These are phyloP conservation scores for Sinopyrophorus schimmeli DNA, from an alignment of 2,888 invertebrate genomes.

Conservation along the genomic window DNA sequence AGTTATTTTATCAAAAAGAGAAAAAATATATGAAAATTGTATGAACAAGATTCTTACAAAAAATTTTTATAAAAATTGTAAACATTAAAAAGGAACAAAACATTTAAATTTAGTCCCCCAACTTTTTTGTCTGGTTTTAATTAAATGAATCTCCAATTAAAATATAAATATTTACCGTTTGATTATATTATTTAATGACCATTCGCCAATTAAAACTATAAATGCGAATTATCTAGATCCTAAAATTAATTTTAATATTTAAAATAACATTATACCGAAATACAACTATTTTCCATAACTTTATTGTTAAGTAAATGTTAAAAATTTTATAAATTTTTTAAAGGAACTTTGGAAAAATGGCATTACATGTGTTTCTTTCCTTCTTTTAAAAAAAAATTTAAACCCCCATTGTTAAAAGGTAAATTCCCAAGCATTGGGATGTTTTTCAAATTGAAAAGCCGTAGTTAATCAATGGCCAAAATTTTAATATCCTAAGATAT, in stretches of 20 bases:
- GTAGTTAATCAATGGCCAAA: too few species aligned
- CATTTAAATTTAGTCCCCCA: slow-evolving; percentile 66
- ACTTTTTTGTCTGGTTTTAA: too few species aligned
- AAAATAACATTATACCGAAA: slow-evolving; percentile 16
- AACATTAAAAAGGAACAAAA: not conserved
- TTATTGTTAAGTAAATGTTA: slow-evolving; percentile 72
- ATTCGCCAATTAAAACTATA: slow-evolving; percentile 87
- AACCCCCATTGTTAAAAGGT: slow-evolving; percentile 73
- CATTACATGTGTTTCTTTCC: slow-evolving; percentile 95
- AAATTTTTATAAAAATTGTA: not conserved
- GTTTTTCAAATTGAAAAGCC: too few species aligned
- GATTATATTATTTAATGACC: slow-evolving; percentile 74
- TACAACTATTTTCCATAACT: slow-evolving; percentile 81
- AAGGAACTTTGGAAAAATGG: slow-evolving; percentile 85
- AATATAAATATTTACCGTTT: slow-evolving; percentile 68
- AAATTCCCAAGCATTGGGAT: too few species aligned
- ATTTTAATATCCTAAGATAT: too few species aligned
- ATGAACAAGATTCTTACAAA: slow-evolving; percentile 7
- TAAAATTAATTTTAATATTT: slow-evolving; percentile 49
- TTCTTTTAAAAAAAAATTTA: slow-evolving; percentile 79
- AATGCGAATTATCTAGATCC: slow-evolving; percentile 93
- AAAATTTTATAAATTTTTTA: too few species aligned
- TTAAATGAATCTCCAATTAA: too few species aligned
- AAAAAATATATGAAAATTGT: slow-evolving; percentile 21
- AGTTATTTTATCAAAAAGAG: slow-evolving; percentile 48